phyloP scores from a whole-genome alignment of 2,888 invertebrate species.

The Thyatira batis region DNA sequence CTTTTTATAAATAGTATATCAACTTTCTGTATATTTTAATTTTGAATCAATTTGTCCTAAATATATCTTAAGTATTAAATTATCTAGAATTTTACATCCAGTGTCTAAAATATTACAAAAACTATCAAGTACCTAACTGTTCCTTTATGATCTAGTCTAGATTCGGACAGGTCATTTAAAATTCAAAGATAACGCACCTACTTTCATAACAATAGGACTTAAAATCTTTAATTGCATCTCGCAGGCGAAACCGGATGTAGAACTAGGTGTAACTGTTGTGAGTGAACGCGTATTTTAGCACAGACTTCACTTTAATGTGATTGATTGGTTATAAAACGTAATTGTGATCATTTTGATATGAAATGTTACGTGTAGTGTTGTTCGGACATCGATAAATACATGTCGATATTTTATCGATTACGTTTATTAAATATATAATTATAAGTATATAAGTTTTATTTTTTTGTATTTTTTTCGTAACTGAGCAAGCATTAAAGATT shows the following conservation, averaged over 20 bases:
- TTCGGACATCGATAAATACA: not conserved
- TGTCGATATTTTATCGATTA: not conserved
- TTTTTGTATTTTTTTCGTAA: too few species aligned
- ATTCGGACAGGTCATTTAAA: not conserved
- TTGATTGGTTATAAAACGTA: conserved; percentile 5
- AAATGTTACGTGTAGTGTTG: not conserved
- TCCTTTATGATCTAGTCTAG: not conserved
- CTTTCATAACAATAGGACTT: not conserved
- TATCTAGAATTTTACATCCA: too few species aligned
- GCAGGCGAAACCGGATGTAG: not conserved
- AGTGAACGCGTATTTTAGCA: not conserved
- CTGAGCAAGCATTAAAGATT: too few species aligned
- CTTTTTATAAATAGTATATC: too few species aligned
- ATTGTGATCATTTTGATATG: conserved; percentile 5
- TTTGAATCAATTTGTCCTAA: too few species aligned
- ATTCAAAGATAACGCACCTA: not conserved
- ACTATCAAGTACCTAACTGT: not conserved
- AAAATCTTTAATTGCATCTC: not conserved
- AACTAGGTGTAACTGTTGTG: not conserved
- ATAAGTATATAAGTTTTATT: not conserved
- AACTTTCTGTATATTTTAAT: too few species aligned
- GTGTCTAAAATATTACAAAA: too few species aligned
- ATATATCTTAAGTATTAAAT: too few species aligned
- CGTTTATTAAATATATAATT: not conserved
- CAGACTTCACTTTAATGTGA: conserved; percentile 2